Conservation (phyloP, 2,113 vertebrate genomes). For the Halichoerus grypus region DNA sequence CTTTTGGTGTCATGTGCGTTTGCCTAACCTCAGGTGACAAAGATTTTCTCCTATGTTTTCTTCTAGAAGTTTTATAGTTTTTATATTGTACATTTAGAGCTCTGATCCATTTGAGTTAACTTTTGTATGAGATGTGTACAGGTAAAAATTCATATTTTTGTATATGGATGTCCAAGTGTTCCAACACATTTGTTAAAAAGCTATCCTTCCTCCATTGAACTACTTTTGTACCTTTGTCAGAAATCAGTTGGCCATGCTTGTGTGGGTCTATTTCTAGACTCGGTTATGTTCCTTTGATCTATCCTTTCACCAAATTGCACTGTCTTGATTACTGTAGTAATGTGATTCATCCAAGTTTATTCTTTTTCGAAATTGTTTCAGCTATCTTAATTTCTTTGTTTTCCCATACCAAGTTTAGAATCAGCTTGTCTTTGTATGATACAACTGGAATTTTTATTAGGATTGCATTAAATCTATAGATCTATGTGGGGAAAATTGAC, state of each 20-base stretch:
- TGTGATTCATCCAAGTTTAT: background rate
- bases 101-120: background rate
- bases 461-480: background rate
- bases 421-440: background rate
- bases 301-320: background rate
- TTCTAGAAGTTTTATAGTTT: background rate
- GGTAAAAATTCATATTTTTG: background rate
- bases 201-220: background rate
- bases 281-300: background rate
- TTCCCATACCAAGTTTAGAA: conserved; percentile 29
- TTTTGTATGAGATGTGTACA: background rate
- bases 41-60: background rate
- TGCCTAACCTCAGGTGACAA: background rate
- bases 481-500: background rate
- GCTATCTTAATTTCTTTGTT: background rate
- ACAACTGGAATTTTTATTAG: background rate
- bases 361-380: conserved; percentile 16
- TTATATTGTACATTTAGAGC: background rate
- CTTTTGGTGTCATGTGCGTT: background rate
- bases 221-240: background rate
- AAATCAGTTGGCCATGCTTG: background rate
- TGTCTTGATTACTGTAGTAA: background rate
- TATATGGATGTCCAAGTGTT: background rate
- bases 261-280: background rate
- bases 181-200: background rate